Evolutionary conservation across 2,113 vertebrate genomes (phyloP).

Genomic region (Phalacrocorax pelagicus): DNA sequence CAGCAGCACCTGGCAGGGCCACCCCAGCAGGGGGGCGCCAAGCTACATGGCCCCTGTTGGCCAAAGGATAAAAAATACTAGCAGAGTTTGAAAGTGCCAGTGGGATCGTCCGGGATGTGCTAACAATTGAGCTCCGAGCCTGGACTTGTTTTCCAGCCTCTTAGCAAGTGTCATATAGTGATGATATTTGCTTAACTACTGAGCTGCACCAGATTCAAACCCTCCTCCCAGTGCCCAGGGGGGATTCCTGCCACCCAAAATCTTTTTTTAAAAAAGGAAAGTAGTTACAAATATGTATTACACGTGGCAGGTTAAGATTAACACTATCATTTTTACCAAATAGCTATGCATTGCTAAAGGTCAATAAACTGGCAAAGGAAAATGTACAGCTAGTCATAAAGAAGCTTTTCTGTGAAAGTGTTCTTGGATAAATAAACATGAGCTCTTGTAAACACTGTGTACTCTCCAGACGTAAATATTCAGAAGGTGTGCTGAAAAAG

Average conservation of each 20-base stretch:
- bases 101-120: rapidly evolving
- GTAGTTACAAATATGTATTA: not conserved
- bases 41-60: rapidly evolving
- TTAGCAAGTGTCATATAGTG: not conserved
- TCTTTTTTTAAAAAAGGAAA: not conserved
- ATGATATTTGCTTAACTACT: not conserved
- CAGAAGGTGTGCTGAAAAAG: constrained; percentile 58
- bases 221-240: not conserved
- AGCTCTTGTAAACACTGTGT: constrained; percentile 59
- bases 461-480: constrained; percentile 56
- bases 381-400: constrained; percentile 22
- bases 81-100: not conserved
- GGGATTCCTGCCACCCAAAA: not conserved
- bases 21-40: not conserved
- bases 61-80: not conserved
- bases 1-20: not conserved
- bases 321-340: not conserved
- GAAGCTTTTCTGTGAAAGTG: constrained; percentile 50
- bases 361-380: constrained; percentile 30
- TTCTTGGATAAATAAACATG: constrained; percentile 55
- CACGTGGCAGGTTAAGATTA: not conserved
- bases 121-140: not conserved
- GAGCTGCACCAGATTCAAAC: not conserved
- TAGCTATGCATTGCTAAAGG: constrained; percentile 13
- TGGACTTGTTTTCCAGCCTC: not conserved